These are phyloP conservation scores for Parus major DNA, from an alignment of 2,113 vertebrate species.

Conservation along the genomic window DNA sequence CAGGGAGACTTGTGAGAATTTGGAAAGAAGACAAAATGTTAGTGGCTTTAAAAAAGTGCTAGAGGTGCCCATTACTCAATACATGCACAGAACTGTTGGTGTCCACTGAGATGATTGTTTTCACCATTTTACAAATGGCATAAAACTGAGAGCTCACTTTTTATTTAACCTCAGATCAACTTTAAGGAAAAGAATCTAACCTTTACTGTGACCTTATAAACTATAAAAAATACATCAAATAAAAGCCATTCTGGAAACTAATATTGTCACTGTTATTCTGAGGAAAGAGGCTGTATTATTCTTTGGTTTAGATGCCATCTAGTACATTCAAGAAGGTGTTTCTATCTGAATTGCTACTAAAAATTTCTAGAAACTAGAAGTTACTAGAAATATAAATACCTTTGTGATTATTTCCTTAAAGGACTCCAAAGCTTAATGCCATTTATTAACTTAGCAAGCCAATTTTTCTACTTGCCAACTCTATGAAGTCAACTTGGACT, in stretches of 20 bases:
- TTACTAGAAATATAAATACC: not conserved
- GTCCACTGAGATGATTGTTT: not conserved
- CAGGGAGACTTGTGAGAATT: not conserved
- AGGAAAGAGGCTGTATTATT: not conserved
- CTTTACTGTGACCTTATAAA: not conserved
- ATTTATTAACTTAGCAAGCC: not conserved
- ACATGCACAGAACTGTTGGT: not conserved
- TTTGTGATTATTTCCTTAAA: not conserved
- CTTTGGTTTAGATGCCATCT: not conserved
- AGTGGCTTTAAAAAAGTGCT: not conserved
- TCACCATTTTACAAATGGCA: not conserved
- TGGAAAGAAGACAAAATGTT: not conserved
- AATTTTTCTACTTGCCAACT: not conserved
- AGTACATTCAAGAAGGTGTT: not conserved
- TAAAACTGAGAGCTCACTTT: not conserved
- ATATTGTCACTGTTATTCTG: not conserved
- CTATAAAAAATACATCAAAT: not conserved
- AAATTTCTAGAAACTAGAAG: not conserved
- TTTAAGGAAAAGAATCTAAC: not conserved
- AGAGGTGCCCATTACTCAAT: not conserved
- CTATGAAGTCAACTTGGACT: not conserved
- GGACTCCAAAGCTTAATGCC: not conserved
- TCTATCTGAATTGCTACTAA: not conserved
- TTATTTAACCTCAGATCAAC: not conserved
- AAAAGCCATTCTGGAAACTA: not conserved